Percentiles rank a stretch among this genome's conserved stretches.
These are phyloP conservation scores for Mesoligia furuncula DNA, from an alignment of 2,888 invertebrate species.

Conservation along the genomic window DNA sequence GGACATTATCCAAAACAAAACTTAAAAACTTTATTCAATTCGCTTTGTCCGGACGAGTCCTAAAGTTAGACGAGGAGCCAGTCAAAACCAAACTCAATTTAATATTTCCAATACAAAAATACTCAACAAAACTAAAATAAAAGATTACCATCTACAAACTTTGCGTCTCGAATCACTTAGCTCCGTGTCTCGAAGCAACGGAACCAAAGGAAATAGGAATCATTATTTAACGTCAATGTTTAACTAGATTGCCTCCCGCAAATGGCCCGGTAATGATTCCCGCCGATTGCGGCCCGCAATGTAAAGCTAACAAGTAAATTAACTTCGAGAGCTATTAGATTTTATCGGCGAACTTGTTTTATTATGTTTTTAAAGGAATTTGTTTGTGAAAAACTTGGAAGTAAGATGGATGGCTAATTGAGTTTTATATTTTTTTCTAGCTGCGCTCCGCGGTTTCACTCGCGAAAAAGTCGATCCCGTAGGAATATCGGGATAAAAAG, in stretches of 20 bases:
- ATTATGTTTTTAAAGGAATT: conserved; percentile 38
- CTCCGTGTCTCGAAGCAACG: conserved; percentile 66
- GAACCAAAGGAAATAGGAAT: conserved; percentile 83
- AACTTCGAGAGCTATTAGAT: conserved; percentile 66
- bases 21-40: background rate
- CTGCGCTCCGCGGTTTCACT: too few relatives aligned
- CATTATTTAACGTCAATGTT: conserved; percentile 88
- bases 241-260: conserved; percentile 84
- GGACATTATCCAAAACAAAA: background rate
- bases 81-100: background rate
- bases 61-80: background rate
- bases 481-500: too few relatives aligned
- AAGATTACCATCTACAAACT: conserved; percentile 45
- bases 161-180: conserved; percentile 52
- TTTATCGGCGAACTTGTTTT: conserved; percentile 57
- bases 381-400: conserved; percentile 22
- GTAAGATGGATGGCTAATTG: conserved; percentile 10
- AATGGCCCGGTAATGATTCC: conserved; percentile 87
- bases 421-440: too few relatives aligned
- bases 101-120: background rate
- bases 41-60: background rate
- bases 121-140: conserved; percentile 9
- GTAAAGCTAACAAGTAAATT: conserved; percentile 71
- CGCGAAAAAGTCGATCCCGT: too few relatives aligned
- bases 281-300: conserved; percentile 72